Evolutionary conservation across 2,888 invertebrate species (phyloP).

Genomic region (Nomada lathburiana): DNA sequence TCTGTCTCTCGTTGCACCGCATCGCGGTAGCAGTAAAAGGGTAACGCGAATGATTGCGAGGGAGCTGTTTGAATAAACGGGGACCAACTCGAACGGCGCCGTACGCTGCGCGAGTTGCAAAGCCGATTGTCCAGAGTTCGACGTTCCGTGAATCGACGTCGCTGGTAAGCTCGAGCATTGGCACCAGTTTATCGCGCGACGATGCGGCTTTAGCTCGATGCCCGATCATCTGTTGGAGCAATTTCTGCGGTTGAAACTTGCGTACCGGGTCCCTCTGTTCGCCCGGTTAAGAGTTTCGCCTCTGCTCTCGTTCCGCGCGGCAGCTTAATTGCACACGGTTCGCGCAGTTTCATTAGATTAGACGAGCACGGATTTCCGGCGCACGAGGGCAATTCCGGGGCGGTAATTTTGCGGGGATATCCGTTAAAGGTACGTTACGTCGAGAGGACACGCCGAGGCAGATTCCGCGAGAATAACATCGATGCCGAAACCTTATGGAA

Average conservation of each 20-base stretch:
- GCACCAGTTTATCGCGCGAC: background rate
- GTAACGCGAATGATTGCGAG: too few relatives aligned
- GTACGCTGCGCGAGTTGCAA: too few relatives aligned
- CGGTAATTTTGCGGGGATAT: constrained; percentile 52
- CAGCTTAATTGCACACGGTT: constrained; percentile 65
- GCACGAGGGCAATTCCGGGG: constrained; percentile 55
- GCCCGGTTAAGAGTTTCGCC: constrained; percentile 31
- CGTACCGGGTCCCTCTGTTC: constrained; percentile 26
- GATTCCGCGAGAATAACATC: constrained; percentile 54
- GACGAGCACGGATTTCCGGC: constrained; percentile 62
- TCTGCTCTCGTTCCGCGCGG: constrained; percentile 50
- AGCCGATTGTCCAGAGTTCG: too few relatives aligned
- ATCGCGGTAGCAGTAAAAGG: too few relatives aligned
- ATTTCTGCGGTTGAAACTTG: constrained; percentile 57
- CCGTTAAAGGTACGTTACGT: constrained; percentile 26
- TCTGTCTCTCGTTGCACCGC: constrained; percentile 6
- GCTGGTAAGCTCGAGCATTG: background rate
- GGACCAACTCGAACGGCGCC: too few relatives aligned
- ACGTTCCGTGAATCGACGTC: background rate
- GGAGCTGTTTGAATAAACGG: too few relatives aligned
- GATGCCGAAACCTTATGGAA: constrained; percentile 35
- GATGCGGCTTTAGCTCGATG: constrained; percentile 35
- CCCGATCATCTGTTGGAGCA: constrained; percentile 55
- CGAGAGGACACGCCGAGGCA: constrained; percentile 30
- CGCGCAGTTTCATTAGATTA: constrained; percentile 68